These are phyloP conservation scores for Cecropterus lyciades DNA, from an alignment of 1,140 invertebrate species.

Conservation along the genomic window DNA sequence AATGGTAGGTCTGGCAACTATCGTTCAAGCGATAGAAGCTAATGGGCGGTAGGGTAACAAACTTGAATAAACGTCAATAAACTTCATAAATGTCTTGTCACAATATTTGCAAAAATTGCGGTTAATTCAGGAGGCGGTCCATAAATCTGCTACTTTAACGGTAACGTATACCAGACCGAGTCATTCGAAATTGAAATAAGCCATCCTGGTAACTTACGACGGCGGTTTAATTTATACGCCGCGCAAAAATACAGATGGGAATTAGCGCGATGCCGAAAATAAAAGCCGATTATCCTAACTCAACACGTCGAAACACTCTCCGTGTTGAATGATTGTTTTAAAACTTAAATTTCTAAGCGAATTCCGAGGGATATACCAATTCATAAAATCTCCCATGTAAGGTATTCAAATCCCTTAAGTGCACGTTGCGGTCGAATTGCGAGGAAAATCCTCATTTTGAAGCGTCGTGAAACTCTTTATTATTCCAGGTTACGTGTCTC, in stretches of 20 bases:
- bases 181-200: constrained; percentile 26
- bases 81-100: too few species aligned
- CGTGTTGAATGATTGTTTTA: constrained; percentile 60
- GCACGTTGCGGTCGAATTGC: constrained; percentile 80
- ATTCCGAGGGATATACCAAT: constrained; percentile 67
- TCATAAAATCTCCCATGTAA: constrained; percentile 79
- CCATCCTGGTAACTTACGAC: neutral
- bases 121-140: too few species aligned
- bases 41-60: too few species aligned
- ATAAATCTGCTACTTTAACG: too few species aligned
- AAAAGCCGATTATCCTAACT: constrained; percentile 36
- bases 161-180: neutral
- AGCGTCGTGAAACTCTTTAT: constrained; percentile 82
- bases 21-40: too few species aligned
- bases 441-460: constrained; percentile 81
- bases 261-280: constrained; percentile 25
- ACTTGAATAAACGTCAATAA: too few species aligned
- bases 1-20: too few species aligned
- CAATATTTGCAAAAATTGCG: too few species aligned
- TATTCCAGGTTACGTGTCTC: constrained; percentile 79
- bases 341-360: constrained; percentile 66
- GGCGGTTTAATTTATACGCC: constrained; percentile 9
- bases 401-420: constrained; percentile 84
- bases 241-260: constrained; percentile 15
- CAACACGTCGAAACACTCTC: constrained; percentile 46